Percentiles rank a stretch among this genome's conserved stretches.
Conservation (phyloP, 2,888 invertebrate species). For the Dryobotodes eremita region DNA sequence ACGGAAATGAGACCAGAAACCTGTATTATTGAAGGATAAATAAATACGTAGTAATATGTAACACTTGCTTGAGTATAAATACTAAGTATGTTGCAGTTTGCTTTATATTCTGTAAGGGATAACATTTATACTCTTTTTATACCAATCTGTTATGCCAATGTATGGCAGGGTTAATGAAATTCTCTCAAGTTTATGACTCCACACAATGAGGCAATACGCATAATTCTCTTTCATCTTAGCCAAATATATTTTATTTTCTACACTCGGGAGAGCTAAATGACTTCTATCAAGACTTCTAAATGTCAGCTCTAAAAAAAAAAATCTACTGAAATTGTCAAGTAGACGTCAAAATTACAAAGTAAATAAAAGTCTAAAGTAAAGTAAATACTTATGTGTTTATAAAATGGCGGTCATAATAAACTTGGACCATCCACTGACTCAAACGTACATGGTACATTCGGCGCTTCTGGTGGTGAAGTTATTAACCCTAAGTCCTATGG, state of each 20-base stretch:
- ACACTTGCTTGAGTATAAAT: neutral
- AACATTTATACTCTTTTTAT: constrained; percentile 16
- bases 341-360: constrained; percentile 39
- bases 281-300: constrained; percentile 4
- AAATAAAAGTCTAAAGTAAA: neutral
- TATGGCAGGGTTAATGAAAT: constrained; percentile 30
- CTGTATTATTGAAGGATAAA: too few relatives aligned
- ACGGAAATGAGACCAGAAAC: neutral
- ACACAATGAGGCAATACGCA: constrained; percentile 7
- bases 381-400: neutral
- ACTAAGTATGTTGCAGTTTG: neutral
- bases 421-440: constrained; percentile 73
- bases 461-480: constrained; percentile 78
- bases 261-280: constrained; percentile 13
- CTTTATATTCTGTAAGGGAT: constrained; percentile 12
- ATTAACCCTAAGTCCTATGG: constrained; percentile 75
- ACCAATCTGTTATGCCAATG: neutral
- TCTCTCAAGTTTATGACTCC: constrained; percentile 29
- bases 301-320: constrained; percentile 35
- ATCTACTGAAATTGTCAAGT: constrained; percentile 6
- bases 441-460: constrained; percentile 79
- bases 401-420: constrained; percentile 71
- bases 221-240: constrained; percentile 8
- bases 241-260: neutral
- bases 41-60: neutral